Conservation (phyloP, 2,113 vertebrate genomes). For the Gavia stellata region DNA sequence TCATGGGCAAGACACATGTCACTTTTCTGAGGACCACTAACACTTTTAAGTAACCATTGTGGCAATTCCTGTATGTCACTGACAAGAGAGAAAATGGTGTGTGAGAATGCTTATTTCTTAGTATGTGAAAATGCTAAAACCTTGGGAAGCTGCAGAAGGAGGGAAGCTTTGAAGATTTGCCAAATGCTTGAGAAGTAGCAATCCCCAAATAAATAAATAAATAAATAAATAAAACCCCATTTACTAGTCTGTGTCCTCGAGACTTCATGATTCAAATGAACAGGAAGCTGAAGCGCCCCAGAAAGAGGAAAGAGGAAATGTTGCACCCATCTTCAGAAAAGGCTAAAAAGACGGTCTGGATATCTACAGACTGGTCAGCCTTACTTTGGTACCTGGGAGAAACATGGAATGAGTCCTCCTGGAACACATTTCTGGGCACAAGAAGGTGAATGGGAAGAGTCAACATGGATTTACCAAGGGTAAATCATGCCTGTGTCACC, state of each 20-base stretch:
- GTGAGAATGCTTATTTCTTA: neutral
- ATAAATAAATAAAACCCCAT: neutral
- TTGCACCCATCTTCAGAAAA: neutral
- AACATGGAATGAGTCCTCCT: neutral
- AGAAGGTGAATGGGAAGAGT: neutral
- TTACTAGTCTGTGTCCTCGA: neutral
- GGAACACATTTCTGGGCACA: neutral
- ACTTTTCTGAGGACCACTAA: neutral
- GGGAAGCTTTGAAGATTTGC: neutral
- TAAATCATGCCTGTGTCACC: neutral
- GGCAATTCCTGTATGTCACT: neutral
- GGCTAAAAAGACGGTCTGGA: neutral
- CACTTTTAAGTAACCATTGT: neutral
- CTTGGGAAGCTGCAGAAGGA: neutral
- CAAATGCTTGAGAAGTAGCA: neutral
- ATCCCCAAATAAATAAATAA: neutral
- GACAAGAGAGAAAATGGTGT: neutral
- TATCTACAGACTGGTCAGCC: neutral
- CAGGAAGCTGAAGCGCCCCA: neutral
- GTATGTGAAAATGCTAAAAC: neutral
- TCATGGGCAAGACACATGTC: neutral
- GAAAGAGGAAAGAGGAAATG: neutral
- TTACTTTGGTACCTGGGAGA: neutral
- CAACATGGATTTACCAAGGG: neutral
- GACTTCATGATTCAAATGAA: neutral